These are phyloP conservation scores for Eupristina koningsbergeri DNA, from an alignment of 1,140 invertebrate species.

Conservation along the genomic window DNA sequence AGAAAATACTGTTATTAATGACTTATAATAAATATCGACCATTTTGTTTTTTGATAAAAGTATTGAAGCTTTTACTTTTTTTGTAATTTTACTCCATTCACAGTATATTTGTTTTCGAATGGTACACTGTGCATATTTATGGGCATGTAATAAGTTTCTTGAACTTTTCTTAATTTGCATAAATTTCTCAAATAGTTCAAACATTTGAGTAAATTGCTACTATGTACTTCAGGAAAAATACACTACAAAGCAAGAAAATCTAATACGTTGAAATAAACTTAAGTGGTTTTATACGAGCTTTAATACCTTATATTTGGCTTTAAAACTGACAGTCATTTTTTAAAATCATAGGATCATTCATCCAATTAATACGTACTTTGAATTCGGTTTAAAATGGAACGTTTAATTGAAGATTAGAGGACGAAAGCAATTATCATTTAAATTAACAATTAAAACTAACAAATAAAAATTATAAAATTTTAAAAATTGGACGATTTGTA, in stretches of 20 bases:
- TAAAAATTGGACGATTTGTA: too few relatives aligned
- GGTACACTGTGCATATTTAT: not conserved
- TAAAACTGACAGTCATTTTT: not conserved
- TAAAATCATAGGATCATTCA: too few relatives aligned
- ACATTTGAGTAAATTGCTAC: not conserved
- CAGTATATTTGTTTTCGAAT: not conserved
- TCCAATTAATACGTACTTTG: too few relatives aligned
- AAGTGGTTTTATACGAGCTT: not conserved
- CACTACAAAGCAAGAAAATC: not conserved
- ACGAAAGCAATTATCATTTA: too few relatives aligned
- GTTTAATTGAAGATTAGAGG: too few relatives aligned
- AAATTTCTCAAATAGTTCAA: not conserved
- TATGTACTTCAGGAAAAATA: not conserved
- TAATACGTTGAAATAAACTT: not conserved
- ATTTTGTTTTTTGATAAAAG: not conserved
- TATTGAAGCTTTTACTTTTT: not conserved
- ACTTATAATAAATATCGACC: too few relatives aligned
- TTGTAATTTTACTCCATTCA: not conserved
- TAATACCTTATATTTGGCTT: not conserved
- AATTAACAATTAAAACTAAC: too few relatives aligned
- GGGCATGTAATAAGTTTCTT: not conserved
- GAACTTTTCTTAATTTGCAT: conserved; percentile 11
- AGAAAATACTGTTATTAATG: too few relatives aligned
- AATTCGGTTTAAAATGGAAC: too few relatives aligned
- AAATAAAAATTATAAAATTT: too few relatives aligned